Percentiles rank a stretch among this genome's conserved stretches.
These are phyloP conservation scores for Scaptomyza cyrtandrae DNA, from an alignment of 2,888 invertebrate species.

Conservation along the genomic window DNA sequence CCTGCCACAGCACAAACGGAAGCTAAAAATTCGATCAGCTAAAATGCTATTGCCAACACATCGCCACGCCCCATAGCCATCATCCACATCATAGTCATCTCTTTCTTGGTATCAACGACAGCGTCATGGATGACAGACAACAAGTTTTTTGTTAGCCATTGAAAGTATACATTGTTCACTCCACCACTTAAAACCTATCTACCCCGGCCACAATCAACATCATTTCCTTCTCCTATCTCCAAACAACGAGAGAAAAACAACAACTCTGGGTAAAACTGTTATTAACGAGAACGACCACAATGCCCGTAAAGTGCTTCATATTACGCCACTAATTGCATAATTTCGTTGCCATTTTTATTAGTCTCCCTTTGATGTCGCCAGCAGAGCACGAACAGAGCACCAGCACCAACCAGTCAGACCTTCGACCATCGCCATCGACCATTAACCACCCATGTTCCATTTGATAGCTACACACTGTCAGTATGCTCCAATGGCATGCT, in stretches of 20 bases:
- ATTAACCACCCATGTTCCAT: slow-evolving; percentile 28
- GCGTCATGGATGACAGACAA: slow-evolving; percentile 35
- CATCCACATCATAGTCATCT: slow-evolving; percentile 20
- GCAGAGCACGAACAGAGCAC: slow-evolving; percentile 24
- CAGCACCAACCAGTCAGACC: slow-evolving; percentile 10
- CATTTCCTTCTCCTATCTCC: not conserved
- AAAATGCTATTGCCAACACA: slow-evolving; percentile 41
- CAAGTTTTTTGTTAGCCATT: slow-evolving; percentile 47
- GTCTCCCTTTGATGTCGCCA: slow-evolving; percentile 69
- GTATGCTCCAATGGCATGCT: not conserved
- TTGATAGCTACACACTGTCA: slow-evolving; percentile 15
- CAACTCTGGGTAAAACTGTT: slow-evolving; percentile 46
- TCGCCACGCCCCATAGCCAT: slow-evolving; percentile 31
- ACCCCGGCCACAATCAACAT: not conserved
- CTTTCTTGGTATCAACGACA: slow-evolving; percentile 10
- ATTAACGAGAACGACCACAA: slow-evolving; percentile 75
- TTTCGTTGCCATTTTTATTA: slow-evolving; percentile 78
- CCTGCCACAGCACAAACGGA: slow-evolving; percentile 10
- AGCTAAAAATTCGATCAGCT: slow-evolving; percentile 28
- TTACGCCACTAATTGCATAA: slow-evolving; percentile 79
- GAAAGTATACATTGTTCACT: slow-evolving; percentile 26
- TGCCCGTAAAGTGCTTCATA: slow-evolving; percentile 78
- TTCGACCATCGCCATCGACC: slow-evolving; percentile 25
- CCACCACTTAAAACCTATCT: not conserved
- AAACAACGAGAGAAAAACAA: slow-evolving; percentile 9